A percentile compares a stretch with the other conserved stretches of the same genome.
Evolutionary conservation across 1,140 invertebrate genomes (phyloP).

Genomic region (Drosophila kohkoa): DNA sequence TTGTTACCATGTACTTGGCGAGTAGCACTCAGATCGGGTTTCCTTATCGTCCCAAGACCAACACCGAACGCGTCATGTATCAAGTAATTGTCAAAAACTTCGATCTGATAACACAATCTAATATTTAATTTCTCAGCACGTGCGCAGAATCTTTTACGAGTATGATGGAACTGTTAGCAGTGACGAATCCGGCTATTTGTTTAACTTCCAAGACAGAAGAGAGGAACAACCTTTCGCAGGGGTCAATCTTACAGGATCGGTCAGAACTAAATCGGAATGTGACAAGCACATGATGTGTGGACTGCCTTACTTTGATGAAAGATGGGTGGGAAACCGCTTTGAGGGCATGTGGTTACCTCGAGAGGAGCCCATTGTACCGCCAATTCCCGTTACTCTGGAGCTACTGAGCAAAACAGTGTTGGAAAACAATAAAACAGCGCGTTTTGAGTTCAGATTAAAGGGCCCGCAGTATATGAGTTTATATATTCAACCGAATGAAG

Average conservation of each 20-base stretch:
- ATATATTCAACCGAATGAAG: slow-evolving; percentile 15
- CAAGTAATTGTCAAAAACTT: slow-evolving; percentile 86
- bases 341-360: slow-evolving; percentile 45
- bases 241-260: slow-evolving; percentile 85
- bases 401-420: slow-evolving; percentile 29
- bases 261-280: slow-evolving; percentile 87
- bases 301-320: slow-evolving; percentile 89
- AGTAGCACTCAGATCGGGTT: slow-evolving; percentile 89
- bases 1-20: slow-evolving; percentile 86
- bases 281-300: slow-evolving; percentile 89
- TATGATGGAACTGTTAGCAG: slow-evolving; percentile 85
- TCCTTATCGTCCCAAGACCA: slow-evolving; percentile 89
- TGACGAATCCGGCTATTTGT: slow-evolving; percentile 88
- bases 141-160: slow-evolving; percentile 87
- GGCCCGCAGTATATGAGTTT: slow-evolving; percentile 22
- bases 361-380: slow-evolving; percentile 20
- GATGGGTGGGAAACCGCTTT: slow-evolving; percentile 17
- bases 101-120: background rate
- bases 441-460: slow-evolving; percentile 9
- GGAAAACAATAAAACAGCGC: background rate
- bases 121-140: slow-evolving; percentile 85
- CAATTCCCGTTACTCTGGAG: slow-evolving; percentile 4
- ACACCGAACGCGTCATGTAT: slow-evolving; percentile 88
- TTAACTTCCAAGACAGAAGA: slow-evolving; percentile 90
- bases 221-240: slow-evolving; percentile 86